phyloP scores from a whole-genome alignment of 2,888 invertebrate genomes.

The Sussaba pulchella region DNA sequence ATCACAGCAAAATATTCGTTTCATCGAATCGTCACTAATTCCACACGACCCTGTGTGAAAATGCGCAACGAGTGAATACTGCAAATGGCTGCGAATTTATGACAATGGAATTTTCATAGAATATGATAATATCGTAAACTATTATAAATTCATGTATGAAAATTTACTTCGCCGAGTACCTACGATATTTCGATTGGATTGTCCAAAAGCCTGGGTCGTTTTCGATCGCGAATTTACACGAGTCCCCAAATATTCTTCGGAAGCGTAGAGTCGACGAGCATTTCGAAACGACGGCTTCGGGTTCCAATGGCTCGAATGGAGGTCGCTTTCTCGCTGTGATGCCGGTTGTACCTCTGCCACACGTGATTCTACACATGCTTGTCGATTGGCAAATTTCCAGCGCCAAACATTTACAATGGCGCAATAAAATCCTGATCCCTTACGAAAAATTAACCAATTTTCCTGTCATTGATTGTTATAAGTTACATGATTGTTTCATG shows the following conservation, averaged over 20 bases:
- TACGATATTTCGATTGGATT: not conserved
- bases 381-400: not conserved
- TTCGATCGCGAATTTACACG: not conserved
- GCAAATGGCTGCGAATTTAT: not conserved
- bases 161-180: too few species aligned
- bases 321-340: conserved; percentile 52
- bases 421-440: not conserved
- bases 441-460: too few species aligned
- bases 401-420: not conserved
- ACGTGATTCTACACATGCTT: not conserved
- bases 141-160: too few species aligned
- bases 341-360: not conserved
- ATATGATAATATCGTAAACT: too few species aligned
- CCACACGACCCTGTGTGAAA: not conserved
- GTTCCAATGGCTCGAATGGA: conserved; percentile 36
- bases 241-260: not conserved
- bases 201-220: not conserved
- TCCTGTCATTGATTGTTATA: too few species aligned
- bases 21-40: not conserved
- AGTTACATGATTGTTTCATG: too few species aligned
- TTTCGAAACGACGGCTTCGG: conserved; percentile 10
- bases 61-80: not conserved
- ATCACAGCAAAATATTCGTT: not conserved
- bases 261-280: not conserved
- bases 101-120: too few species aligned